These are phyloP conservation scores for Lithophane semibrunnea DNA, from an alignment of 2,888 invertebrate species.

Conservation along the genomic window DNA sequence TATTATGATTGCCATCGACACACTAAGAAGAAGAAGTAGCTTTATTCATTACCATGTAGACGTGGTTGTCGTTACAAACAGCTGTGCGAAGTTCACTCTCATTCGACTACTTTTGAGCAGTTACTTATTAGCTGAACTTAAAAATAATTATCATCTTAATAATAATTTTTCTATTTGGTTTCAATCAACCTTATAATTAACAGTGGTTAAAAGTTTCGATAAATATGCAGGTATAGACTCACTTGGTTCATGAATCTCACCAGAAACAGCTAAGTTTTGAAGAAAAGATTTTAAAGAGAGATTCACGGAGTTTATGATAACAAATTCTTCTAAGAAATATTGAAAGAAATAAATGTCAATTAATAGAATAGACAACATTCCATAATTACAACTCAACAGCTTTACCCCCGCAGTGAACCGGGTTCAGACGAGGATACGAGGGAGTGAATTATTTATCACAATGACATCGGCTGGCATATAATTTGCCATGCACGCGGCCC, in stretches of 20 bases:
- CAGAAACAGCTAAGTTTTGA: neutral
- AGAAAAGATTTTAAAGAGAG: neutral
- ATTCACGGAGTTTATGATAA: neutral
- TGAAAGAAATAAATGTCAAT: neutral
- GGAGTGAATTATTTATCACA: constrained; percentile 85
- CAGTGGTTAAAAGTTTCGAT: neutral
- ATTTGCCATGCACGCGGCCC: constrained; percentile 84
- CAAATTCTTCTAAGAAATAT: neutral
- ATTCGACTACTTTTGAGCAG: neutral
- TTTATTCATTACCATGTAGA: neutral
- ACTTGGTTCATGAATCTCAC: neutral
- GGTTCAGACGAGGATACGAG: constrained; percentile 54
- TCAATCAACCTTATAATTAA: neutral
- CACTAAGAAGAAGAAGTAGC: no score
- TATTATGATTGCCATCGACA: no score
- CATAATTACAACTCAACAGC: constrained; percentile 46
- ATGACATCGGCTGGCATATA: constrained; percentile 87
- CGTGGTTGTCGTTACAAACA: no score
- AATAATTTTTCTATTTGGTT: neutral
- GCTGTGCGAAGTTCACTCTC: neutral
- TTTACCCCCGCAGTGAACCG: constrained; percentile 31
- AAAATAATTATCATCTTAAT: neutral
- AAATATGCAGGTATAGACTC: neutral
- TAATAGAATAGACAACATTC: constrained; percentile 32
- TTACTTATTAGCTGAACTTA: neutral